A percentile compares a stretch with the other conserved stretches of the same genome.
phyloP scores from a whole-genome alignment of 2,797 vertebrate genomes.

The Anguilla megastoma region DNA sequence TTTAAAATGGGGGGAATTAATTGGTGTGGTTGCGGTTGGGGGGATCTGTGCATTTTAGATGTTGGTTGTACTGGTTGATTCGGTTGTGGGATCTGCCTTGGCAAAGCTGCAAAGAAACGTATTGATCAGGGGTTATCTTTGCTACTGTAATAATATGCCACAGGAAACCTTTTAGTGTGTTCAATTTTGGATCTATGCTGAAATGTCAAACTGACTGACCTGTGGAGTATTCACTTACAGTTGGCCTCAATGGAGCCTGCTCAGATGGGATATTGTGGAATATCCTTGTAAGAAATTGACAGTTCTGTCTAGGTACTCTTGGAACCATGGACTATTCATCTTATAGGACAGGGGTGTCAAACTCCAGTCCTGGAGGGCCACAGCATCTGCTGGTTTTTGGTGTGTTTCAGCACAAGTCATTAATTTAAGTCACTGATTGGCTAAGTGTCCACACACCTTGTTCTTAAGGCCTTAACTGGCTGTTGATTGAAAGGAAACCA shows the following conservation, averaged over 20 bases:
- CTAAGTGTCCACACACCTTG: neutral
- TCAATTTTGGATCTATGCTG: constrained; percentile 23
- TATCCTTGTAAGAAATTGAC: neutral
- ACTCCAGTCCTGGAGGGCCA: neutral
- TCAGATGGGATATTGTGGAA: neutral
- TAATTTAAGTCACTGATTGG: neutral
- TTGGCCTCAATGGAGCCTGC: constrained; percentile 10
- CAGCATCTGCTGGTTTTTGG: neutral
- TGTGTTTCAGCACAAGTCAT: neutral
- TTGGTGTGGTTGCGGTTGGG: neutral
- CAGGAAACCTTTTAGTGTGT: constrained; percentile 23
- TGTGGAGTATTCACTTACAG: constrained; percentile 21
- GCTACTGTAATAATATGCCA: constrained; percentile 5
- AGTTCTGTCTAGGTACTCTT: neutral
- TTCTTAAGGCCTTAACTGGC: neutral
- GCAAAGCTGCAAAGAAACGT: neutral
- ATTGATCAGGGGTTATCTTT: constrained; percentile 7
- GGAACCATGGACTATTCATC: neutral
- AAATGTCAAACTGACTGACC: constrained; percentile 27
- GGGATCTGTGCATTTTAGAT: neutral
- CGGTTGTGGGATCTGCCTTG: neutral
- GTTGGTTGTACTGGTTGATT: neutral
- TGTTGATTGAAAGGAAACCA: neutral
- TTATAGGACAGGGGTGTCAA: neutral
- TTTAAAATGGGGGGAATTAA: neutral